Evolutionary conservation across 2,113 vertebrate species (phyloP).

Genomic region (Mustela nigripes): DNA sequence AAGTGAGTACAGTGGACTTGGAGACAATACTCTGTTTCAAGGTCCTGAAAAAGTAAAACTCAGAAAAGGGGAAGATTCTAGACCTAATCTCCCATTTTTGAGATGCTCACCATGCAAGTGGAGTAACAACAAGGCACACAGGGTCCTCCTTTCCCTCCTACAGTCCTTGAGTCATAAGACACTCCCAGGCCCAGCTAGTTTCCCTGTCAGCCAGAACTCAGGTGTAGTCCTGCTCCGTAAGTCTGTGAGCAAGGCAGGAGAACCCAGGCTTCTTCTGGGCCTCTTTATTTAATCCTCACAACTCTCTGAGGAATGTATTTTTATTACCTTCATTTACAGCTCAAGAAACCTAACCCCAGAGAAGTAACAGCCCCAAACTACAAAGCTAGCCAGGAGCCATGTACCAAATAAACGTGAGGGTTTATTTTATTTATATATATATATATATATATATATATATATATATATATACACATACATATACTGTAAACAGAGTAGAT

Average conservation of each 20-base stretch:
- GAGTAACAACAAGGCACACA: not conserved
- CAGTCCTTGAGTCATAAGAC: not conserved
- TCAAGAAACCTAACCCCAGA: no score
- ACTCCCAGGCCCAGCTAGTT: fast-evolving
- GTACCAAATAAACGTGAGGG: no score
- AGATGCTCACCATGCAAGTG: not conserved
- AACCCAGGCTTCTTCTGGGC: not conserved
- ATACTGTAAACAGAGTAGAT: not conserved
- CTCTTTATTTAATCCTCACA: no score
- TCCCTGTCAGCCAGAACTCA: not conserved
- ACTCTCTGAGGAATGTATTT: no score
- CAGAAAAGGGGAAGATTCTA: not conserved
- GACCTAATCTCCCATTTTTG: not conserved
- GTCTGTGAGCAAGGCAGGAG: not conserved
- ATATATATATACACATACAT: no score
- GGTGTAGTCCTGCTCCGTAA: not conserved
- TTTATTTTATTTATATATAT: no score
- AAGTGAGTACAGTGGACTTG: not conserved
- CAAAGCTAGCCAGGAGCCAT: no score
- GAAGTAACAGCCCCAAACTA: no score
- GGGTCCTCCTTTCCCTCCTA: no score
- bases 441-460: no score
- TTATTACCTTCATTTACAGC: no score
- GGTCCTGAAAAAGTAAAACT: not conserved
- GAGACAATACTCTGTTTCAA: slow-evolving; percentile 4